These are phyloP conservation scores for Stenchaetothrips biformis DNA, from an alignment of 2,888 invertebrate species.

Conservation along the genomic window DNA sequence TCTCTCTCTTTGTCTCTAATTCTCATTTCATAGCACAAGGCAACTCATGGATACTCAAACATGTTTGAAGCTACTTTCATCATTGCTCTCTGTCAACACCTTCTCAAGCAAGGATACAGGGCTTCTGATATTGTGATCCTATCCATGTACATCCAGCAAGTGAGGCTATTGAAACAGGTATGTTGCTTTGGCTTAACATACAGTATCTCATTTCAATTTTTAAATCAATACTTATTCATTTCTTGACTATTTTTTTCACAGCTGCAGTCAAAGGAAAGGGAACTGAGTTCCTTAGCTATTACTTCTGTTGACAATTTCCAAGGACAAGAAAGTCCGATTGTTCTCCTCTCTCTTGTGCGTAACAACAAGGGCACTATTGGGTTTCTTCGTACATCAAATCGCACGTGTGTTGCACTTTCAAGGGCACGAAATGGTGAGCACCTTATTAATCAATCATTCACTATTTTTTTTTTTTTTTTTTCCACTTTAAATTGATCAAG, in stretches of 20 bases:
- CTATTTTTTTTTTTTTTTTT: background rate
- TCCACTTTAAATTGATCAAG: background rate
- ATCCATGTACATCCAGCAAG: conserved; percentile 64
- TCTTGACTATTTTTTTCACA: background rate
- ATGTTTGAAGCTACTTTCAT: conserved; percentile 59
- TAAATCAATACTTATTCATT: background rate
- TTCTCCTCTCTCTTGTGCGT: conserved; percentile 69
- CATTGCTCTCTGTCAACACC: conserved; percentile 55
- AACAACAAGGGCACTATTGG: conserved; percentile 67
- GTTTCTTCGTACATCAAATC: conserved; percentile 61
- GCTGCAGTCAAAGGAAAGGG: background rate
- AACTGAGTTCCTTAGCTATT: conserved; percentile 42
- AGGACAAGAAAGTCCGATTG: conserved; percentile 71
- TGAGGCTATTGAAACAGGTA: conserved; percentile 53
- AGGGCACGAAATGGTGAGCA: conserved; percentile 56
- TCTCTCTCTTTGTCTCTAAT: background rate
- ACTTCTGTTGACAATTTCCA: conserved; percentile 72
- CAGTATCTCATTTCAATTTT: background rate
- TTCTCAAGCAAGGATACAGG: conserved; percentile 56
- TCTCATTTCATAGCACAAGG: background rate
- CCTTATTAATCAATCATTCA: no score
- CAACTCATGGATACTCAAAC: conserved; percentile 44
- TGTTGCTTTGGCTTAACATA: conserved; percentile 28
- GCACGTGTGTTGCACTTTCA: conserved; percentile 71
- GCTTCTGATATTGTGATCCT: conserved; percentile 64